These are phyloP conservation scores for Amphiprion ocellaris DNA, from an alignment of 2,113 vertebrate species.

Conservation along the genomic window DNA sequence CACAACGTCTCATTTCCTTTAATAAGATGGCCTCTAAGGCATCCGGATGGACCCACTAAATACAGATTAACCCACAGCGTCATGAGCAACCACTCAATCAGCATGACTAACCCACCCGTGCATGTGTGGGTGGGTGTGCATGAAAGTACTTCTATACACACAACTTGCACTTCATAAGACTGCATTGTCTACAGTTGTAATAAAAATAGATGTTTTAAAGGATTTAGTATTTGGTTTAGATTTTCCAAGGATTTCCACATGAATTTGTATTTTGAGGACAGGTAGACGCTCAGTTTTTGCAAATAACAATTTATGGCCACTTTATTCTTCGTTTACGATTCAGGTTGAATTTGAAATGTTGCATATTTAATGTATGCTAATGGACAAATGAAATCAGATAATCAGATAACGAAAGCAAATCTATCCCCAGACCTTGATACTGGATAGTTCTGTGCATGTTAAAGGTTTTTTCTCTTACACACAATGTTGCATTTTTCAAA, in stretches of 20 bases:
- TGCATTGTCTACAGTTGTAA: not conserved
- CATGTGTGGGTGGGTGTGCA: conserved; percentile 34
- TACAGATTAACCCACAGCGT: conserved; percentile 85
- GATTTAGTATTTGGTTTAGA: not conserved
- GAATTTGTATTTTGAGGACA: too few relatives aligned
- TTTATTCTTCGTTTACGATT: too few relatives aligned
- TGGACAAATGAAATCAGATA: not conserved
- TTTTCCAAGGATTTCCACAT: not conserved
- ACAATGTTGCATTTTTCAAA: too few relatives aligned
- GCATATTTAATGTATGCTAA: not conserved
- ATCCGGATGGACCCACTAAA: conserved; percentile 86
- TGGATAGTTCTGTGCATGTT: too few relatives aligned
- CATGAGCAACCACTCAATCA: conserved; percentile 82
- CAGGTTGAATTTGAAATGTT: too few relatives aligned
- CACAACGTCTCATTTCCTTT: conserved; percentile 82
- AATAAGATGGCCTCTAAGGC: conserved; percentile 80
- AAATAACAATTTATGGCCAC: too few relatives aligned
- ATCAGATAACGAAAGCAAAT: too few relatives aligned
- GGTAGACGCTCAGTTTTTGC: too few relatives aligned
- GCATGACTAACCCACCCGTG: conserved; percentile 58
- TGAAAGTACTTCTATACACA: not conserved
- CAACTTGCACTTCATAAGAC: conserved; percentile 25
- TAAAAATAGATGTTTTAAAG: conserved; percentile 4
- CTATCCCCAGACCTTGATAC: too few relatives aligned
- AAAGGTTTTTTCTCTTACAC: too few relatives aligned